A percentile compares a stretch with the other conserved stretches of the same genome.
These are phyloP conservation scores for Cyphomyrmex costatus DNA, from an alignment of 1,140 invertebrate genomes.

Conservation along the genomic window DNA sequence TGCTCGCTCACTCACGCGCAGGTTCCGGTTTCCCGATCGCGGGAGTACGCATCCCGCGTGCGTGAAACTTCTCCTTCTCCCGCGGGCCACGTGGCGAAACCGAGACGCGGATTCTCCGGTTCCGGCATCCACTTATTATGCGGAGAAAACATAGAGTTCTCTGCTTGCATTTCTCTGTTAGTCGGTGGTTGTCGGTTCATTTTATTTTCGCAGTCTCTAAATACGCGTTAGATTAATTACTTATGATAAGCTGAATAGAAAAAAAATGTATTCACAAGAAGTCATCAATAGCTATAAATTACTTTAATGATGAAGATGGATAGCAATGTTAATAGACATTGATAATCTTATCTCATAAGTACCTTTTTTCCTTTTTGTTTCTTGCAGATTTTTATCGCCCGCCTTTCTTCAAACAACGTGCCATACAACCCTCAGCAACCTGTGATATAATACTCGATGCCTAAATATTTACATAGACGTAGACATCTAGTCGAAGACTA, in stretches of 20 bases:
- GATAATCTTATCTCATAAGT: not conserved
- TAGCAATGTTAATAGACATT: not conserved
- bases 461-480: slow-evolving; percentile 75
- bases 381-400: slow-evolving; percentile 48
- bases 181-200: slow-evolving; percentile 40
- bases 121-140: slow-evolving; percentile 54
- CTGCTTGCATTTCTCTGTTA: slow-evolving; percentile 4
- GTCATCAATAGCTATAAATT: not conserved
- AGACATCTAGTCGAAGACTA: slow-evolving; percentile 62
- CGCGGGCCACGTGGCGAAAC: slow-evolving; percentile 16
- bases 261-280: not conserved
- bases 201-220: not conserved
- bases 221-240: not conserved
- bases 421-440: slow-evolving; percentile 83
- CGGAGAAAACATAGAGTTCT: slow-evolving; percentile 60
- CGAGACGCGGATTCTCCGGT: slow-evolving; percentile 62
- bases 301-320: not conserved
- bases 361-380: slow-evolving; percentile 22
- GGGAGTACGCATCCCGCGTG: slow-evolving; percentile 4
- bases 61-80: slow-evolving; percentile 17
- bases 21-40: slow-evolving; percentile 56
- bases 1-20: slow-evolving; percentile 48
- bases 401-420: slow-evolving; percentile 76
- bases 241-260: not conserved
- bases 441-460: slow-evolving; percentile 82